Percentiles rank a stretch among this genome's conserved stretches.
These are phyloP conservation scores for Hybognathus amarus DNA, from an alignment of 2,797 vertebrate genomes.

Conservation along the genomic window DNA sequence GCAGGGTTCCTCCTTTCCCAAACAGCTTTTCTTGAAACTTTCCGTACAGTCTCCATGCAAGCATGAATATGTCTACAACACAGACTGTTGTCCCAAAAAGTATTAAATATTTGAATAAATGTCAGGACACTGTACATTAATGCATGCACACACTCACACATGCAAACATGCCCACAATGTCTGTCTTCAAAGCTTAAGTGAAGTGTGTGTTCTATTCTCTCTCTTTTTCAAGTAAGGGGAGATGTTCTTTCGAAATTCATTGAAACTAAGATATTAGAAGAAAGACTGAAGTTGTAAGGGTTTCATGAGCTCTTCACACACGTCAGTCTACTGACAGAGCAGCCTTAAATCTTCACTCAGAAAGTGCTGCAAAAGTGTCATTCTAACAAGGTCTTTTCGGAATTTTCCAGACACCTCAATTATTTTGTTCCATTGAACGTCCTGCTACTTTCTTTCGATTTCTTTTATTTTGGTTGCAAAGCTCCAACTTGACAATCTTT, in stretches of 20 bases:
- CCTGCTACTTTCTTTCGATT: slow-evolving; percentile 2
- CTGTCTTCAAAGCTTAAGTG: not conserved
- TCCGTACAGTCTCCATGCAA: slow-evolving; percentile 39
- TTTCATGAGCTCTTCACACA: slow-evolving; percentile 11
- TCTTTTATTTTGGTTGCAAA: not conserved
- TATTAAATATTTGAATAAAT: not conserved
- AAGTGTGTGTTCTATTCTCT: not conserved
- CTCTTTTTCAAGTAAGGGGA: not conserved
- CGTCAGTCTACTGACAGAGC: not conserved
- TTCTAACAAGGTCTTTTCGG: slow-evolving; percentile 54
- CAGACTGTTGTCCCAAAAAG: not conserved
- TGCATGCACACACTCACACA: not conserved
- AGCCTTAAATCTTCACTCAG: slow-evolving; percentile 11
- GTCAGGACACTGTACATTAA: not conserved
- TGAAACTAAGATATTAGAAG: not conserved
- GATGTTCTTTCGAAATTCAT: not conserved
- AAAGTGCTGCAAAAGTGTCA: slow-evolving; percentile 23
- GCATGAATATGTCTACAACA: not conserved
- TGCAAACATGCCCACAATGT: not conserved
- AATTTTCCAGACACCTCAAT: slow-evolving; percentile 51
- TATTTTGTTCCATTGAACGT: slow-evolving; percentile 23
- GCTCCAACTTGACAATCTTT: not conserved
- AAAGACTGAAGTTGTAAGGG: not conserved
- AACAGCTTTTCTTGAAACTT: slow-evolving; percentile 51
- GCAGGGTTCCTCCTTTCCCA: slow-evolving; percentile 43